Percentiles rank a stretch among this genome's conserved stretches.
Conservation (phyloP, 2,888 invertebrate genomes). For the Lampropteryx suffumata region DNA sequence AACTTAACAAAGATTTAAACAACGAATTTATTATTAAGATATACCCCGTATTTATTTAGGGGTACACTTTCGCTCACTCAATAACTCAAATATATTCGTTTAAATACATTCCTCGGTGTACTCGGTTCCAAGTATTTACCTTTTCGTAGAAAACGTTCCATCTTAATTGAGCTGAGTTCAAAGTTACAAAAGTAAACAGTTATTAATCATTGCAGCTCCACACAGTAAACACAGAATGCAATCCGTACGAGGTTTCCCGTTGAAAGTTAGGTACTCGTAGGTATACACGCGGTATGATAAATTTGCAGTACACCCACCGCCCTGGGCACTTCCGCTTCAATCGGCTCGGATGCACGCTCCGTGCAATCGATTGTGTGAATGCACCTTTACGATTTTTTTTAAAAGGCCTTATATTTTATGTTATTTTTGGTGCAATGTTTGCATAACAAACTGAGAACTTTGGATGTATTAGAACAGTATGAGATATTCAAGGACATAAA, state of each 20-base stretch:
- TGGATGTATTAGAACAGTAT: too few species aligned
- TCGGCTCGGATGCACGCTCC: conserved; percentile 68
- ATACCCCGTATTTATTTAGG: too few species aligned
- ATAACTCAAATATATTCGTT: too few species aligned
- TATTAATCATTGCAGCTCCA: conserved; percentile 14
- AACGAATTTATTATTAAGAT: too few species aligned
- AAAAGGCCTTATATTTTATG: not conserved
- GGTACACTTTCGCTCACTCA: too few species aligned
- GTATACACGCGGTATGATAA: conserved; percentile 64
- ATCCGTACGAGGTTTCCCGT: conserved; percentile 8
- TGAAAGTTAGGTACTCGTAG: conserved; percentile 54
- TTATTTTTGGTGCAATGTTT: too few species aligned
- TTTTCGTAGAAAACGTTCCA: conserved; percentile 17
- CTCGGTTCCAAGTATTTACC: too few species aligned
- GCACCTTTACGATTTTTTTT: conserved; percentile 65
- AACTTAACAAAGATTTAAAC: too few species aligned
- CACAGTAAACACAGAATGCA: conserved; percentile 13
- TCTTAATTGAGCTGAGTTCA: conserved; percentile 22
- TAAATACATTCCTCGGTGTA: too few species aligned
- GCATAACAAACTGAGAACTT: too few species aligned
- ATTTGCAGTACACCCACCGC: conserved; percentile 63
- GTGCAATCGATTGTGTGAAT: conserved; percentile 68
- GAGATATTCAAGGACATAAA: too few species aligned
- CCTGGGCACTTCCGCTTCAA: conserved; percentile 71
- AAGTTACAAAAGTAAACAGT: conserved; percentile 24